Base-by-base conservation (phyloP, 2,113 vertebrate genomes). In the Cairina moschata region DNA sequence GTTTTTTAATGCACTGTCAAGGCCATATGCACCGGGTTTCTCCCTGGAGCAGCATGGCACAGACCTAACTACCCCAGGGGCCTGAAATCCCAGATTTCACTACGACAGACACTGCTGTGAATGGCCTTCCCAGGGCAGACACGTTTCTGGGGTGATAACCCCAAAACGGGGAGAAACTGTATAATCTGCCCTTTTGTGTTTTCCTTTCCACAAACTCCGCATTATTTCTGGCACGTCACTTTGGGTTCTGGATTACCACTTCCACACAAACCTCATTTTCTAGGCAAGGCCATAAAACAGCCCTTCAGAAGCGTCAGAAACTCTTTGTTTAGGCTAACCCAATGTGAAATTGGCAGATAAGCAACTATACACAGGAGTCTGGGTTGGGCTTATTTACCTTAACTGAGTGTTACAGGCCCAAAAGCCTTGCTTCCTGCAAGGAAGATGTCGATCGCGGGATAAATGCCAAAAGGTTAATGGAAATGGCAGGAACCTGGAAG, bases 131-230 rank as follows among this genome's bases (percentile, higher is more conserved):
- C 58, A 15, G 40, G 48, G 9, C 1, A 23, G 14, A 16, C 38
- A 29, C 3, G 1, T 6, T 15, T 5, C 28, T 40, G 42, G 16
- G 16, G 7, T 29, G 7, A 34, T 68, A 77, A 48, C 0, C 54
- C 0, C 17, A 50, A 63, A 52, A 68, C 17, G 2, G 42, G 0
- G 3, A 59, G 25, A 44, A 25, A 29, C 0, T 0, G 28, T 46
- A 58, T 11, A 34, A 65, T 59, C 13, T 10, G 72, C 1, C 3
- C 5, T 48, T 54, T 18, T 0, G 5, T 4, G 3, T 7, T 0
- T 34, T 58, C n/a, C 18, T 66, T 40, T 1, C 60, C 29, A 5
- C 5, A 38, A 25, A 42, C 22, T 31, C 69, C 26, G 14, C 0
- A 2, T 44, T 15, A 6, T 22, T 89, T 40, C 87, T 20, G 60